Evolutionary conservation across 2,113 vertebrate genomes (phyloP).

Genomic region (Cariama cristata): DNA sequence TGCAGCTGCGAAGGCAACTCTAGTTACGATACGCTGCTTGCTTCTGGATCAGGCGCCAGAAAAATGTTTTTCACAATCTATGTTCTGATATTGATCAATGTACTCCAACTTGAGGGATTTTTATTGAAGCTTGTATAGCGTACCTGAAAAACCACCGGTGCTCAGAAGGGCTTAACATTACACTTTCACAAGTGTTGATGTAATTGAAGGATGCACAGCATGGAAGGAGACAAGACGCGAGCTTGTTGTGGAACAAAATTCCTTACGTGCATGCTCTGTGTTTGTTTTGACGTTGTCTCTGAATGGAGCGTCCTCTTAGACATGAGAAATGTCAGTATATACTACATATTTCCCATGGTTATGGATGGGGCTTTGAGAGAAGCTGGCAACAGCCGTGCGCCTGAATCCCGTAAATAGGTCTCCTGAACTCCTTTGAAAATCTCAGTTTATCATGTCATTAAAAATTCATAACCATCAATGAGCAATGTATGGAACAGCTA

Average conservation of each 20-base stretch:
- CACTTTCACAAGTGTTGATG: neutral
- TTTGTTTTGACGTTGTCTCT: neutral
- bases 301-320: neutral
- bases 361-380: neutral
- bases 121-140: neutral
- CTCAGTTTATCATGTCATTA: neutral
- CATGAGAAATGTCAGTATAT: neutral
- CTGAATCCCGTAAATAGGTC: rapidly evolving
- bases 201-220: neutral
- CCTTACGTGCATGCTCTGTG: rapidly evolving
- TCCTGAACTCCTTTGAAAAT: neutral
- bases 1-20: neutral
- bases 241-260: neutral
- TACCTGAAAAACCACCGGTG: slow-evolving; percentile 15
- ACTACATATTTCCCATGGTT: neutral
- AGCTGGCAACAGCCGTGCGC: neutral
- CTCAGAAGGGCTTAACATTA: slow-evolving; percentile 12
- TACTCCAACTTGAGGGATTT: slow-evolving; percentile 11
- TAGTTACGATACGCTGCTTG: neutral
- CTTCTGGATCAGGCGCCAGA: neutral
- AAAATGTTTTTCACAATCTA: slow-evolving; percentile 19
- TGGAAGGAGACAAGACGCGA: neutral
- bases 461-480: neutral
- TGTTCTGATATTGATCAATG: neutral
- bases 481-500: neutral